Base-by-base conservation (phyloP, 2,113 vertebrate species). In the Orycteropus afer region DNA sequence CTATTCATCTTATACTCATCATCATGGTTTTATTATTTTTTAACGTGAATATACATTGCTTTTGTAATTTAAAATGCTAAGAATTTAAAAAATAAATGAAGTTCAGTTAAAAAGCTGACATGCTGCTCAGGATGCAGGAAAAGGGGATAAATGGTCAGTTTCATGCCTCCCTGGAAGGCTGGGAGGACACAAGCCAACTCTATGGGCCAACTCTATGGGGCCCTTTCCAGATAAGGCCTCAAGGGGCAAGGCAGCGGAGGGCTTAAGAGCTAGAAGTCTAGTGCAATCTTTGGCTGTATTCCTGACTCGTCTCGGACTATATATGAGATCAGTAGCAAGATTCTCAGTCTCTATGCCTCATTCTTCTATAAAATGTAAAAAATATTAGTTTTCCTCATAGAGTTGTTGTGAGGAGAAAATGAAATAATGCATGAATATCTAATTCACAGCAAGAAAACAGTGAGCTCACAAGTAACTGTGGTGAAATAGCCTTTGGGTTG, bases 1-100 rank as follows among this genome's bases (percentile, higher is more conserved):
- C 6, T 32, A 22, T 88, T 74, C 23, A 73, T 34, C 18, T n/a
- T 93, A 55, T 83, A 76, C 53, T 80, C 32, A 87, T 74, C 67
- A 27, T 81, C n/a, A 18, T 77, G 25, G 20, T 81, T 94, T 94
- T 77, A 92, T 87, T 91, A 92, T 86, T 90, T 93, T n/a, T 93
- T 76, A 69, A 93, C 53, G 29, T 69, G 73, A 76, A 69, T 91
- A 34, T 76, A 11, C 32, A 65, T 80, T 89, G 42, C 27, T 91
- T 95, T 89, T 78, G 59, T 82, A 82, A 86, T 93, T 89, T 89
- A 80, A 87, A 47, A 86, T 85, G n/a, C 55, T 81, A 86, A 69
- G 49, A 90, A 80, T 45, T 86, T 47, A 34, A 40, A 47, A 94
- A 77, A 76, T 83, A 23, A 91, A 85, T 20, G 12, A 87, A 73